Conservation (phyloP, 2,113 vertebrate genomes). For the Oreamnos americanus region DNA sequence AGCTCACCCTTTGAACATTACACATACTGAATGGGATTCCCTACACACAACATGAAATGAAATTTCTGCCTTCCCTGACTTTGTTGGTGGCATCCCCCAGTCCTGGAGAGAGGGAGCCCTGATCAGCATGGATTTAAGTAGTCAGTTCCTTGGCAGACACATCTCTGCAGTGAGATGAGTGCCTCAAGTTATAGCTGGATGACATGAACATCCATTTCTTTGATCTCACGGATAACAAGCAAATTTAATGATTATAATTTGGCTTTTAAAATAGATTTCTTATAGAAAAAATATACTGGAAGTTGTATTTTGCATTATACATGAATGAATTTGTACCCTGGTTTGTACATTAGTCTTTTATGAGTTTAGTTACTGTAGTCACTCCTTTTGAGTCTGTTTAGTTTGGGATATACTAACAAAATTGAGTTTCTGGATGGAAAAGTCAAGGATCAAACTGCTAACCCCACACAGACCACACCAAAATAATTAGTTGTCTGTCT, state of each 20-base stretch:
- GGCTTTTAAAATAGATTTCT: constrained; percentile 5
- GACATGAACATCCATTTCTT: not conserved
- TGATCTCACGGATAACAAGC: not conserved
- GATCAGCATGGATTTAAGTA: not conserved
- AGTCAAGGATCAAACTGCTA: not conserved
- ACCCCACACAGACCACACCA: not conserved
- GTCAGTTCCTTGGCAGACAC: not conserved
- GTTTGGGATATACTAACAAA: not conserved
- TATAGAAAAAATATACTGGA: not conserved
- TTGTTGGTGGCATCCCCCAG: not conserved
- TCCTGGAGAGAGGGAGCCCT: not conserved
- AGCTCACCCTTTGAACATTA: not conserved
- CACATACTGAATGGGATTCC: not conserved
- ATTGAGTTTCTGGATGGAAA: not conserved
- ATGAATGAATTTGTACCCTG: not conserved
- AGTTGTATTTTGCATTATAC: not conserved
- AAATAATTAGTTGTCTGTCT: not conserved
- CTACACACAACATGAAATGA: not conserved
- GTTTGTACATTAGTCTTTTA: not conserved
- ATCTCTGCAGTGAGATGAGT: not conserved
- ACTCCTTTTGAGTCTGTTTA: not conserved
- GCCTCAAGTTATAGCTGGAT: not conserved
- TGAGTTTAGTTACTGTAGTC: not conserved
- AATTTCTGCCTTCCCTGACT: not conserved
- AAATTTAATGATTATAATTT: not conserved